Evolutionary conservation across 2,888 invertebrate species (phyloP).

Genomic region (Thera obeliscata): DNA sequence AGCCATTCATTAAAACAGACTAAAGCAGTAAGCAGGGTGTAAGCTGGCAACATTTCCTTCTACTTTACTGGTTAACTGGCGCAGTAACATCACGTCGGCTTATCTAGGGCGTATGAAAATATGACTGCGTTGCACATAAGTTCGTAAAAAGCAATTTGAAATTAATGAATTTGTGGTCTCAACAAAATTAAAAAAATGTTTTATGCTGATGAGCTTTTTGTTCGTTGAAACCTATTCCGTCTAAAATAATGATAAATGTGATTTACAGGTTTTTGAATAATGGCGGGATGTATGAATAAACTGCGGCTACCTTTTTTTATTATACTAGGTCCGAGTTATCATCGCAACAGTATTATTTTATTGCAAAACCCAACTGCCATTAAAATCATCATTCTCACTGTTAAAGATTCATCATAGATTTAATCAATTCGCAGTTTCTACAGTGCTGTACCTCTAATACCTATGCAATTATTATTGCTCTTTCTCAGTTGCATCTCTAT

Average conservation of each 20-base stretch:
- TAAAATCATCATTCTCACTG: not conserved
- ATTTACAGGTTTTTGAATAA: not conserved
- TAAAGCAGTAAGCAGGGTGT: not conserved
- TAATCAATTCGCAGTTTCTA: not conserved
- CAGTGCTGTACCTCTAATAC: not conserved
- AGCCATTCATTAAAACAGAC: not conserved
- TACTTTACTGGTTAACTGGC: constrained; percentile 40
- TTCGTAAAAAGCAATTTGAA: constrained; percentile 20
- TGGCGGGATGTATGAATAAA: not conserved
- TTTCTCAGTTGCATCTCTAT: constrained; percentile 22
- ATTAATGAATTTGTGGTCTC: constrained; percentile 25
- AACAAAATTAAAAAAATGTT: constrained; percentile 14
- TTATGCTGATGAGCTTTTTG: constrained; percentile 22
- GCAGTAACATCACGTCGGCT: constrained; percentile 54
- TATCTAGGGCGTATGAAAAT: constrained; percentile 63
- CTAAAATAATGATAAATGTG: not conserved
- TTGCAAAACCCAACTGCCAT: too few species aligned
- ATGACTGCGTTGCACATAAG: constrained; percentile 22
- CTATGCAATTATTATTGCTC: constrained; percentile 19
- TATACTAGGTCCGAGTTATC: not conserved
- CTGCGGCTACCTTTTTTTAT: not conserved
- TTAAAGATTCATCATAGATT: not conserved
- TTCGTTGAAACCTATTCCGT: not conserved
- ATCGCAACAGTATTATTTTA: not conserved
- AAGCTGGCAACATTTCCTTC: constrained; percentile 24